Evolutionary conservation across 2,888 invertebrate species (phyloP).

Genomic region (Pseudanteris insignis): DNA sequence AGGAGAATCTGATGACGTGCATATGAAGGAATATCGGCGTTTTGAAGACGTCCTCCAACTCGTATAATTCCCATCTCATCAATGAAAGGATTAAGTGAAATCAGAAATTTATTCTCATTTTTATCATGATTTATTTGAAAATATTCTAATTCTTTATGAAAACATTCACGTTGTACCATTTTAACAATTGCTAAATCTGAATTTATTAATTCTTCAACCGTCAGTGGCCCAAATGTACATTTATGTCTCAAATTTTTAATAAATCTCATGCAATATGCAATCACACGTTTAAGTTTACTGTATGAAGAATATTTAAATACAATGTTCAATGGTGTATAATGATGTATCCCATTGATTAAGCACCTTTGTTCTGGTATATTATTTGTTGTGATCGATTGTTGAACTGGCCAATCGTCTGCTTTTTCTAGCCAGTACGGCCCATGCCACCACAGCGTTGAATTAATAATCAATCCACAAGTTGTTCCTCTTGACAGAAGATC

Average conservation of each 20-base stretch:
- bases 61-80: constrained; percentile 1
- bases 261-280: constrained; percentile 10
- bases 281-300: constrained; percentile 11
- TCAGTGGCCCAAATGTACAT: constrained; percentile 1
- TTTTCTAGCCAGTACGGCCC: constrained; percentile 6
- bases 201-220: constrained; percentile 2
- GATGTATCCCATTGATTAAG: not conserved
- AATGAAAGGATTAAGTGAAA: not conserved
- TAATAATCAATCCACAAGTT: not conserved
- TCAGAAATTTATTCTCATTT: too few relatives aligned
- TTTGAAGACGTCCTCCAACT: not conserved
- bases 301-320: constrained; percentile 5
- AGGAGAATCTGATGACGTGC: not conserved
- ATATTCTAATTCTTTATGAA: constrained; percentile 1
- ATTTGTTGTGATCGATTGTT: too few relatives aligned
- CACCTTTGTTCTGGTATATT: constrained; percentile 3
- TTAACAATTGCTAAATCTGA: constrained; percentile 5
- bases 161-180: constrained; percentile 4
- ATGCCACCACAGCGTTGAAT: constrained; percentile 11
- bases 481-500: constrained; percentile 10
- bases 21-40: not conserved
- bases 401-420: not conserved
- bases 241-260: constrained; percentile 1
- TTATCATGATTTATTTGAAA: constrained; percentile 4
- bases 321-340: not conserved